A percentile compares a stretch with the other conserved stretches of the same genome.
These are phyloP conservation scores for Sciurus niger DNA, from an alignment of 2,113 vertebrate species.

Conservation along the genomic window DNA sequence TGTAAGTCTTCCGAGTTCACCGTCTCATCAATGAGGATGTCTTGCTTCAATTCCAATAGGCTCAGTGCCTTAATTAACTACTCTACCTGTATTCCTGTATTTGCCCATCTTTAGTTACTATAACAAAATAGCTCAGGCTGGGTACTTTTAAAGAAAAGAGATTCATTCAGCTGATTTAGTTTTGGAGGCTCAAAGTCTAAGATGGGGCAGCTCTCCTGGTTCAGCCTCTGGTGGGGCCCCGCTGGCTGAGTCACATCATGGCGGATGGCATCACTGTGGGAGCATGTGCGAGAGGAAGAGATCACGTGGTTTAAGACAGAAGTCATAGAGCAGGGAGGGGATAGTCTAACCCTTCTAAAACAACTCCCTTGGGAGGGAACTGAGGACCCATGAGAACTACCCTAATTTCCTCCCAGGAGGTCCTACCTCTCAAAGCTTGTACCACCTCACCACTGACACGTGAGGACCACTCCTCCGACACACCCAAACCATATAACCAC, in stretches of 20 bases:
- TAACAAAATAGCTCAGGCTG: background rate
- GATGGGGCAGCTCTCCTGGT: background rate
- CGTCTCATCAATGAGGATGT: background rate
- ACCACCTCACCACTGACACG: background rate
- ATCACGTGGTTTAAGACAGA: background rate
- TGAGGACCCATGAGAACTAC: background rate
- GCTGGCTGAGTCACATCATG: background rate
- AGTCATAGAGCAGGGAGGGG: background rate
- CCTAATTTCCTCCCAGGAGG: background rate
- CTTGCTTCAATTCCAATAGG: background rate
- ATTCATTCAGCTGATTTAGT: background rate
- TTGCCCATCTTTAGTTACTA: background rate
- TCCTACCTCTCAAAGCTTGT: background rate
- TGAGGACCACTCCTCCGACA: background rate
- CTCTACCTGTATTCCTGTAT: background rate
- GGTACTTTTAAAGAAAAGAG: background rate
- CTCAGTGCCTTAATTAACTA: background rate
- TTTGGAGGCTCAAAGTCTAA: background rate
- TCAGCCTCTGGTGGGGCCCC: background rate
- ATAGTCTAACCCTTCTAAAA: background rate
- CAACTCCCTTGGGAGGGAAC: background rate
- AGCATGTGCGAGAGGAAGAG: background rate
- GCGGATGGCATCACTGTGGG: no score
- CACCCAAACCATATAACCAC: background rate
- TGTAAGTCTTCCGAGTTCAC: background rate